Evolutionary conservation across 2,113 vertebrate genomes (phyloP), one percentile per base, ranked within the genome.

Genomic region (Peucedramus taeniatus): DNA sequence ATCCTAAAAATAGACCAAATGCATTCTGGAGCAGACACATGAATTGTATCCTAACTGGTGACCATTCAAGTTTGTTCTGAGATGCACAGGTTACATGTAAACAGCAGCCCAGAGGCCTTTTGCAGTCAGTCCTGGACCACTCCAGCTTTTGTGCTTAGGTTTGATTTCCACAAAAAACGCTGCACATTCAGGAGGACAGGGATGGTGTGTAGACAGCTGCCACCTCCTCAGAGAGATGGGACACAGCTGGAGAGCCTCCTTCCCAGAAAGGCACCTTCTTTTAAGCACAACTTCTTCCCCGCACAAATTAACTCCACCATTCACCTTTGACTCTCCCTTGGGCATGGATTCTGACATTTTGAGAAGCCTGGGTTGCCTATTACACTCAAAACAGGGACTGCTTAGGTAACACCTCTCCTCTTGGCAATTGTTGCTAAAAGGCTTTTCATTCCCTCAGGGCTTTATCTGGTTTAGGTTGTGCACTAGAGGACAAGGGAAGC

Each of bases 291-390:
- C 3, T 51, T 50, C 65, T 42, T 54, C 54, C 10, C 39, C 47
- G 11, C 30, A 35, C 10, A 37, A 11, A 20, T 49, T 71, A 61
- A 68, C 17, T 12, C 28, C 23, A 18, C 6, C n/a, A 30, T 19
- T 17, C 21, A 59, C 26, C 14, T 68, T 31, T 57, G 24, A 50
- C 44, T 63, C 51, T 63, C 35, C 24, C 13, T 8, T 8, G 1
- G 7, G 21, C 0, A 0, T 24, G 20, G 13, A 64, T n/a, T 72
- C 26, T 23, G 37, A 40, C 14, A 16, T 37, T 77, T 35, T 77
- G 20, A 68, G 28, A 87, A 54, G 33, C 27, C 12, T 59, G 16
- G 33, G 23, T 23, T 87, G 13, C 39, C 53, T 50, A 22, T 8
- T 20, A 31, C 0, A 2, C 56, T 90, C n/a, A 26, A 61, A 88